Evolutionary conservation across 2,113 vertebrate species (phyloP), one percentile per base, ranked within the genome.

Genomic region (Pogona vitticeps): DNA sequence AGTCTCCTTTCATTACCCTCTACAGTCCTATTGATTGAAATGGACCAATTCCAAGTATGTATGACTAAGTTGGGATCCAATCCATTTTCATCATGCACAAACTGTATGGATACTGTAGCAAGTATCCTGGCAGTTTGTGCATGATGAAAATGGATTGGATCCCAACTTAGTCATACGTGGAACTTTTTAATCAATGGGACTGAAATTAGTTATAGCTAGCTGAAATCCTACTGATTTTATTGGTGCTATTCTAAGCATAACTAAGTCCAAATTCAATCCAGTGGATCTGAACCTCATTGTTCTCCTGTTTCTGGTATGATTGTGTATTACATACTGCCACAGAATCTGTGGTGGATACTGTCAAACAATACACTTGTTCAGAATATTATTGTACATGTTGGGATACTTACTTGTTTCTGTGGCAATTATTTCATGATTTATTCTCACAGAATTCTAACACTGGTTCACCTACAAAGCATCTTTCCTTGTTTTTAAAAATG

Each of bases 341-440:
- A 42, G n/a, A 82, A 15, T 6, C 20, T 42, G 26, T 42, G 28
- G 15, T 42, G 79, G 23, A 31, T 65, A 42, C 6, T 42, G 33
- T 28, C 18, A 59, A 33, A n/a, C 76, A 68, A 31, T 77, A 10
- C 6, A 40, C 59, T 65, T 65, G 12, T 80, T 56, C 59, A 80
- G 9, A 46, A 46, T 76, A 26, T 38, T 73, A 38, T 75, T 70
- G 17, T 68, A n/a, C 68, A 18, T 9, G 46, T 46, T 68, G 28
- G 63, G 28, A 68, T 82, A 15, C 46, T 14, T 40, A 28, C 14
- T 52, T 33, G 26, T 72, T 59, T 6, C 38, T 46, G 0, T 15
- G 31, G 42, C 15, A 2, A 7, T 10, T 10, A 40, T 26, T 6
- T 46, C 0, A 0, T 80, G 1, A 20, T 70, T 86, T 0, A 0